Base-by-base conservation (phyloP, 2,888 invertebrate species). In the Scaptomyza parva region DNA sequence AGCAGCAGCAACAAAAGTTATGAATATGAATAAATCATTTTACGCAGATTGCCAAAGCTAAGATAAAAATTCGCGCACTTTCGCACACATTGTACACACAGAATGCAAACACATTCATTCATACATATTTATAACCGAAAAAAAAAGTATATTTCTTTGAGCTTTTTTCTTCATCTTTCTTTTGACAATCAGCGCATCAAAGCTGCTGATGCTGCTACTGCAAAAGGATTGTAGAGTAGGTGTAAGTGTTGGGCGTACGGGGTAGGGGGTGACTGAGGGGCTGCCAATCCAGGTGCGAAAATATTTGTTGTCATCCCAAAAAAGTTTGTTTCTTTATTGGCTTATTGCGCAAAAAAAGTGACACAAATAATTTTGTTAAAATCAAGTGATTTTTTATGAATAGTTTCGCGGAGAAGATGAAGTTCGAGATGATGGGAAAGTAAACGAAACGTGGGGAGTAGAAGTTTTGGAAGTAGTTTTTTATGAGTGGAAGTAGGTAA, bases 11-110 rank as follows among this genome's bases (percentile, higher is more conserved):
- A 47, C 24, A 66, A 77, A 84, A 78, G 75, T 77, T 86, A 85
- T 88, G 86, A 86, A 87, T 88, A 86, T 86, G 86, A 86, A 86
- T 86, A 86, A 87, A 86, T 88, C 83, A 86, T 87, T 88, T 83
- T 55, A 87, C 83, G 85, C 86, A 83, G 83, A 87, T 87, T 85
- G 83, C 77, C 82, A 84, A 76, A 84, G 87, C 85, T 63, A 70
- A 81, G 73, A 70, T 76, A 71, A 79, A 72, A 62, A 58, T 66
- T 66, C 66, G 66, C 59, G 65, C 64, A 54, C 60, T 55, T 52
- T 48, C 43, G 65, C 65, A 65, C 65, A 65, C 64, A 64, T 64
- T 60, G 47, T 66, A 57, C 66, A 26, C 7, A 28, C 28, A 57
- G 12, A 17, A 45, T 8, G 8, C 12, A 44, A 5, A 24, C 20